Base-by-base conservation (phyloP, 2,888 invertebrate genomes). In the Mythimna pallens region DNA sequence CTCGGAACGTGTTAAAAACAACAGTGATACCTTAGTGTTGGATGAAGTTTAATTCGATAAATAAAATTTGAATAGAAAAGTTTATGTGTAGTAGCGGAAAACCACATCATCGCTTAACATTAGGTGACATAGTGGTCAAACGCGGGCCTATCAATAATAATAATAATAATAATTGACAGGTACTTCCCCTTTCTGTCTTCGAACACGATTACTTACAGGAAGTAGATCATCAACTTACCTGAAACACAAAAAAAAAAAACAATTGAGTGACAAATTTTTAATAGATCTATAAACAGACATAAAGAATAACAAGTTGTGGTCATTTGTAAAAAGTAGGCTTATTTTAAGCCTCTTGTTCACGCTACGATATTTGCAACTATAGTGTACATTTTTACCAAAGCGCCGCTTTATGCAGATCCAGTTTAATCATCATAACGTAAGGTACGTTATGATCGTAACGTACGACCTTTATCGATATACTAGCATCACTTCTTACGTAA, bases 151-250 rank as follows among this genome's bases (percentile, higher is more conserved):
- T 8, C 8, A 40, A 40, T 40, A 40, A 10, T 9, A 9, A 40
- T 10, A 36, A 36, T 9, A 9, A 40, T 9, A 40, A 40, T 9
- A 10, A 43, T 2, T 20, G 6, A 47, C 7, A 17, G 17, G 47
- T 47, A 6, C 17, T 47, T 47, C 50, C 8, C 3, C 20, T n/a
- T 52, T 52, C 17, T 40, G 3, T 20, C 3, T 22, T 30, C 10
- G 17, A 58, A 74, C n/a, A 40, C 9, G 17, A n/a, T 69, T 52
- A 52, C 67, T 76, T 14, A 76, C 55, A 36, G n/a, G 47, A 65
- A 47, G 47, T 22, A 55, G 55, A 30, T 30, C 25, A 10, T n/a
- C 17, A 47, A 22, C 68, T 14, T 77, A 73, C 73, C 73, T 73
- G 77, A 50, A 73, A 73, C n/a, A 34, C 9, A 34, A 14, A 36